Base-by-base conservation (phyloP, 2,888 invertebrate species). In the Carpatolechia fugitivella region DNA sequence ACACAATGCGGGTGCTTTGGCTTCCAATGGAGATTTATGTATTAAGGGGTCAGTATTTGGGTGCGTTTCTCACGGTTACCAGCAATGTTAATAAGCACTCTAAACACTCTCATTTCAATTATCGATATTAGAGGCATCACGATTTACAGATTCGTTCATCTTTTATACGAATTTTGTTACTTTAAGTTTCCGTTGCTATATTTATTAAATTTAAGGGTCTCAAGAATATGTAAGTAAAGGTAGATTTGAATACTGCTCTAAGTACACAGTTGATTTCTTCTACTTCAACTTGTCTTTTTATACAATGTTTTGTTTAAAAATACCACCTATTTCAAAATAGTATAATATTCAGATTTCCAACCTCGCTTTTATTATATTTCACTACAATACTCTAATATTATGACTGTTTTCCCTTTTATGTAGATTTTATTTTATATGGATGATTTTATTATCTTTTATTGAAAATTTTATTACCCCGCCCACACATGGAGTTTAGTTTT, bases 381-480 rank as follows among this genome's bases (percentile, higher is more conserved):
- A 35, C 49, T 18, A 35, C 49, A 49, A 49, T 49, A 49, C 33
- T 35, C 49, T 18, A 29, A 35, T 36, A n/a, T 51, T 51, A 51
- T 51, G 38, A 40, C 51, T 38, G 40, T 33, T 40, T 51, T 40
- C 36, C 40, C 29, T 51, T 38, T 40, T 51, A 40, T 38, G 13
- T 29, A 38, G 29, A 40, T 38, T 51, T 38, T 30, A 30, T 47
- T n/a, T 29, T 51, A 51, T 51, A 11, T 36, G 35, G 35, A 49
- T 49, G 35, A 49, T 49, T 49, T 49, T 49, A 49, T 49, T 24
- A 18, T 11, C 20, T 49, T 49, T 49, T 49, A 49, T 49, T 49
- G 49, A 49, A 31, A 31, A 31, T 49, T 49, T 49, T 49, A 49
- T 49, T 35, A 35, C 20, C 20, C 35, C 18, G 5, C 49, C 49